Base-by-base conservation (phyloP, 2,113 vertebrate genomes). In the Pseudopipra pipra region DNA sequence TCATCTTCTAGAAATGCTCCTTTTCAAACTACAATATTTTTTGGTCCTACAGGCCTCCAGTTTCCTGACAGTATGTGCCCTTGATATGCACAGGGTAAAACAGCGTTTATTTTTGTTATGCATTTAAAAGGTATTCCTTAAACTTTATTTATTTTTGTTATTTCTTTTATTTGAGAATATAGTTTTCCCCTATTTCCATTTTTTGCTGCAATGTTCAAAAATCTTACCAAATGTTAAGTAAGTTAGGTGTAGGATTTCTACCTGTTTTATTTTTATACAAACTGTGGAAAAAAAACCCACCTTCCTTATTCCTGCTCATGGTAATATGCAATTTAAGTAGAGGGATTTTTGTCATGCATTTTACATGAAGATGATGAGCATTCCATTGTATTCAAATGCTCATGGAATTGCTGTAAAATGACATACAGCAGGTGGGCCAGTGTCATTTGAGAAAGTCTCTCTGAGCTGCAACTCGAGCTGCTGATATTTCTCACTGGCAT, bases 351-450 rank as follows among this genome's bases (percentile, higher is more conserved):
- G 58, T 49, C 44, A 84, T 84, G 66, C 80, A 83, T 96, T 93
- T 97, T 92, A 28, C 93, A 44, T 83, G 71, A 86, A 93, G 79
- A 82, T 79, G 75, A 83, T 91, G 93, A 94, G 90, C 47, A 80
- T 61, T 71, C 67, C 33, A 43, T 89, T 84, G 80, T 92, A 35
- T 95, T 95, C 95, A 96, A 87, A 94, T 75, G 39, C 39, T 88
- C 85, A 39, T 76, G 75, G 91, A 96, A 91, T 93, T 74, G 58
- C 89, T 89, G 58, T 51, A 77, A 95, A 92, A 95, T 66, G 25
- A 72, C 85, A 85, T 95, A 74, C 66, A 88, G 94, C 95, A 96
- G 94, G 94, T 90, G 92, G 87, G 66, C 89, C 59, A 30, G 43
- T 80, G 91, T 94, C 92, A 83, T 90, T 97, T 96, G 67, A 31